phyloP scores from a whole-genome alignment of 2,797 vertebrate genomes.

The Pangasius sanitwongsei region DNA sequence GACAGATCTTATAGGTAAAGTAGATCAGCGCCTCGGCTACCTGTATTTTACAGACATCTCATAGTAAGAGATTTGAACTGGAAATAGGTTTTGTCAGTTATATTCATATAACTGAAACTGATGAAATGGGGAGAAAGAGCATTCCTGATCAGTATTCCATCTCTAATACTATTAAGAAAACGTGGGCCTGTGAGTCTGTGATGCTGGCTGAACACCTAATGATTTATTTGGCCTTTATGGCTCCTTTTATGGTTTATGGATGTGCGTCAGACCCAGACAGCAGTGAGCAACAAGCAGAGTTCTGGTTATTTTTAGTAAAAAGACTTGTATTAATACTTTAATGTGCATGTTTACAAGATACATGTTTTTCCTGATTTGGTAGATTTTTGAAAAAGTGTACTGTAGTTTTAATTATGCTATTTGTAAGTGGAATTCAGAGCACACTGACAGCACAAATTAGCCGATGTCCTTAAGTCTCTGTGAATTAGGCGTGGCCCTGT shows the following conservation, averaged over 20 bases:
- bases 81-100: not conserved
- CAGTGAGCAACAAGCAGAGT: not conserved
- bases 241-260: not conserved
- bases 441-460: not conserved
- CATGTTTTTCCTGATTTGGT: not conserved
- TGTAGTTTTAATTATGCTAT: not conserved
- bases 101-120: not conserved
- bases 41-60: not conserved
- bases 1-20: constrained; percentile 85
- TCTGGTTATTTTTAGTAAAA: not conserved
- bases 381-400: not conserved
- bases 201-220: not conserved
- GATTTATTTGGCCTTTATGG: not conserved
- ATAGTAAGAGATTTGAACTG: not conserved
- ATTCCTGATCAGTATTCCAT: not conserved
- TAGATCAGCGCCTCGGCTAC: not conserved
- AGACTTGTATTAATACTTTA: not conserved
- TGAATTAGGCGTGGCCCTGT: not conserved
- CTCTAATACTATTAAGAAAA: not conserved
- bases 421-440: not conserved
- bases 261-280: not conserved
- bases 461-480: not conserved
- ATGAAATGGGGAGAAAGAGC: no score
- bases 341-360: not conserved
- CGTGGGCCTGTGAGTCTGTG: not conserved